phyloP scores from a whole-genome alignment of 1,140 invertebrate species.

The Papilio helenus region DNA sequence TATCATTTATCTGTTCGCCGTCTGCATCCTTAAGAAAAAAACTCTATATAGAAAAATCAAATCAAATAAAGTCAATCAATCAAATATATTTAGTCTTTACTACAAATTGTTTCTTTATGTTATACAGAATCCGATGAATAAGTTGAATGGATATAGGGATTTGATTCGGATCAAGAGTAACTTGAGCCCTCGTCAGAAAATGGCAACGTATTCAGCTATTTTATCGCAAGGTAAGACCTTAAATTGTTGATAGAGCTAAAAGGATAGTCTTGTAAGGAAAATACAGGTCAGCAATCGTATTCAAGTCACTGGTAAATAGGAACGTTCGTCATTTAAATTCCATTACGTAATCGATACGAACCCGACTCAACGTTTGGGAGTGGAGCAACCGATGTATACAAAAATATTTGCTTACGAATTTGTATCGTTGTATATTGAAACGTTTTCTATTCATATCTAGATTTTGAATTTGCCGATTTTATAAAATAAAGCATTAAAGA shows the following conservation, averaged over 20 bases:
- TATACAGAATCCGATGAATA: slow-evolving; percentile 20
- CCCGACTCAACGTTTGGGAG: not conserved
- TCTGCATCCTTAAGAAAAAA: not conserved
- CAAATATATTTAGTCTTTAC: slow-evolving; percentile 24
- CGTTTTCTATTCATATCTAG: not conserved
- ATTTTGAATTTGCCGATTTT: too few relatives aligned
- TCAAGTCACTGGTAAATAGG: slow-evolving; percentile 21
- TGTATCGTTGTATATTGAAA: not conserved
- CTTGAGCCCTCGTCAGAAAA: slow-evolving; percentile 34
- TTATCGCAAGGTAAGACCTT: slow-evolving; percentile 36
- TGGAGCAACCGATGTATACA: slow-evolving; percentile 5
- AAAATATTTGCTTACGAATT: slow-evolving; percentile 11
- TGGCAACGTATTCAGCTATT: slow-evolving; percentile 30
- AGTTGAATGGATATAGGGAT: slow-evolving; percentile 8
- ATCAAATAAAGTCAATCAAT: not conserved
- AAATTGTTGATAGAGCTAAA: slow-evolving; percentile 37
- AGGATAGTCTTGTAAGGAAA: slow-evolving; percentile 37
- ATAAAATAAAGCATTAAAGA: too few relatives aligned
- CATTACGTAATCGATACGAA: slow-evolving; percentile 21
- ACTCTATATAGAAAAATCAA: not conserved
- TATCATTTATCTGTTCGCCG: not conserved
- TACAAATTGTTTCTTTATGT: slow-evolving; percentile 26
- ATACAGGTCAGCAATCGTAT: slow-evolving; percentile 35
- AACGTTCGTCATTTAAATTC: slow-evolving; percentile 23
- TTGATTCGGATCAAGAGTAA: slow-evolving; percentile 31